These are phyloP conservation scores for Brachypteracias leptosomus DNA, from an alignment of 2,113 vertebrate genomes.

Conservation along the genomic window DNA sequence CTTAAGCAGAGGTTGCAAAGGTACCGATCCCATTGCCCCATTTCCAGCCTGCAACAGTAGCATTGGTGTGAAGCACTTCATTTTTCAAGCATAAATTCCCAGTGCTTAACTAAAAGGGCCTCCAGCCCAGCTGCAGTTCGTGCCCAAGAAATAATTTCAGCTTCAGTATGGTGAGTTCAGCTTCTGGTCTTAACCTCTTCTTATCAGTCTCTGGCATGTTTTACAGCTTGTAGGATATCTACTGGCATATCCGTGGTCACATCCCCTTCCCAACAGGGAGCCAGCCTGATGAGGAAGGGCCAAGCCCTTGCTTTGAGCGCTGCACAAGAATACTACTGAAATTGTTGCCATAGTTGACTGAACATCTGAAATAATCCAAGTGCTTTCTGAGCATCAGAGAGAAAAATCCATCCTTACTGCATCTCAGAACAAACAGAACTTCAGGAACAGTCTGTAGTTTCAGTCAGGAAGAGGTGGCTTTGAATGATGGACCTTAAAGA, in stretches of 20 bases:
- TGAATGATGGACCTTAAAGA: not conserved
- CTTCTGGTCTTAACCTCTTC: not conserved
- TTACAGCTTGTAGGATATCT: not conserved
- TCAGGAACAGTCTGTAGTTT: not conserved
- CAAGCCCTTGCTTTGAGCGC: not conserved
- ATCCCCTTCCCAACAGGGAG: not conserved
- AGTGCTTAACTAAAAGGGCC: not conserved
- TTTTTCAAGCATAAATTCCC: not conserved
- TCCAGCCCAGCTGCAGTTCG: not conserved
- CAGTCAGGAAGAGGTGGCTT: not conserved
- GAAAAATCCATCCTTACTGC: not conserved
- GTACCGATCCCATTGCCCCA: fast-evolving
- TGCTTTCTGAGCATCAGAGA: fast-evolving
- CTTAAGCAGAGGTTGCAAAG: not conserved
- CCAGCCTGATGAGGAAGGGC: not conserved
- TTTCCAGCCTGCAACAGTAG: not conserved
- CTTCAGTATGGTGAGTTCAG: not conserved
- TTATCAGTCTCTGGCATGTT: fast-evolving
- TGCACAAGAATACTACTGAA: not conserved
- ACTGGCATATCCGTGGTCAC: not conserved
- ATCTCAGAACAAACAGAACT: not conserved
- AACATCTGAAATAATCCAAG: not conserved
- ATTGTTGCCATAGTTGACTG: not conserved
- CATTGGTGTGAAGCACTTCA: not conserved
- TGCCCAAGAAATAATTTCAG: not conserved